phyloP scores from a whole-genome alignment of 1,140 invertebrate genomes.

The Cydia pomonella region DNA sequence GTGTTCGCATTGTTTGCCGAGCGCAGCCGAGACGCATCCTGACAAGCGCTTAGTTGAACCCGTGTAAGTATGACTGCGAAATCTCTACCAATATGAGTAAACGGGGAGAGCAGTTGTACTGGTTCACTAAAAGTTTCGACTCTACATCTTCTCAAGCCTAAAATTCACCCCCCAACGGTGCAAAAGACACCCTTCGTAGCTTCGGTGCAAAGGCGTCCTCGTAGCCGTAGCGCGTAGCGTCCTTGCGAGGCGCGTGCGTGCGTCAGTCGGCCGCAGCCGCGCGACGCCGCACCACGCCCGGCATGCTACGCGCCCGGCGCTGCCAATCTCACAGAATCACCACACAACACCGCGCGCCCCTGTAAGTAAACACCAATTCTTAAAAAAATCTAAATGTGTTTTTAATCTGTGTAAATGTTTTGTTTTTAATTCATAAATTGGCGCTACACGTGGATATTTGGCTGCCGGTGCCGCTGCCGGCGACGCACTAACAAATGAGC shows the following conservation, averaged over 20 bases:
- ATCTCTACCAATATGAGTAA: not conserved
- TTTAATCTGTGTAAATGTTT: not conserved
- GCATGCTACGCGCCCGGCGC: constrained; percentile 51
- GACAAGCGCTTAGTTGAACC: not conserved
- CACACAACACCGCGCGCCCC: constrained; percentile 68
- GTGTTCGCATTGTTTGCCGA: not conserved
- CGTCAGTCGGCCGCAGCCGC: constrained; percentile 65
- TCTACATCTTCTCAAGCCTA: not conserved
- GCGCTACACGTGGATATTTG: constrained; percentile 66
- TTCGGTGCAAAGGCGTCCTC: constrained; percentile 47
- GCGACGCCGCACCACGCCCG: constrained; percentile 60
- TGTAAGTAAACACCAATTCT: constrained; percentile 61
- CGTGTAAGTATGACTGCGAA: not conserved
- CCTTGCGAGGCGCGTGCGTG: constrained; percentile 61
- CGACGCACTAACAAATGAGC: constrained; percentile 73
- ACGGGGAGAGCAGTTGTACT: not conserved
- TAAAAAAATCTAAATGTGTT: not conserved
- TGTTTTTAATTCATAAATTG: constrained; percentile 57
- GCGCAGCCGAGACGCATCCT: not conserved
- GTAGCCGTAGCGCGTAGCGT: constrained; percentile 41
- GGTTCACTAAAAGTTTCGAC: not conserved
- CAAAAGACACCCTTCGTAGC: constrained; percentile 55
- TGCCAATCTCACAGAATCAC: constrained; percentile 42
- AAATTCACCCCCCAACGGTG: constrained; percentile 40
- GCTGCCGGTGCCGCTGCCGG: constrained; percentile 56